A percentile compares a stretch with the other conserved stretches of the same genome.
phyloP scores from a whole-genome alignment of 2,113 vertebrate genomes.

The Panthera uncia region DNA sequence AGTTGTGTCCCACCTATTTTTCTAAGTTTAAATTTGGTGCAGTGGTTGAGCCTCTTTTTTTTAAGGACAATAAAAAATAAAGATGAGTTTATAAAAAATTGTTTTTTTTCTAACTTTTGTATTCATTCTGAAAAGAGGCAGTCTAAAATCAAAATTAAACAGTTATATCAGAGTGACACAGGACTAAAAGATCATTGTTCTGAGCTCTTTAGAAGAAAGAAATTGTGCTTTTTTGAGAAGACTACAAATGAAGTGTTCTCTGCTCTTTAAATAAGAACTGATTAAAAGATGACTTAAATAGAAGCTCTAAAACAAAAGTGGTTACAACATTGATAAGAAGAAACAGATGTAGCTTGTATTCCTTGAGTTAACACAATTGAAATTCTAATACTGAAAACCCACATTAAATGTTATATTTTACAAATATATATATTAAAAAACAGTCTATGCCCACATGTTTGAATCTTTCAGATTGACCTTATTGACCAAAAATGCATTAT shows the following conservation, averaged over 20 bases:
- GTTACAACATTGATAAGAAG: neutral
- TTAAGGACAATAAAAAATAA: neutral
- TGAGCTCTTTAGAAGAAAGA: neutral
- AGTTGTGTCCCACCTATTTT: neutral
- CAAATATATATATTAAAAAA: neutral
- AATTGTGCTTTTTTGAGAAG: neutral
- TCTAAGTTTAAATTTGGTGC: neutral
- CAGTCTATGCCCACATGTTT: neutral
- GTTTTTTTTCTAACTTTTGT: neutral
- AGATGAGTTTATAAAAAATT: neutral
- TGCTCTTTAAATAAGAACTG: neutral
- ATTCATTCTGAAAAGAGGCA: neutral
- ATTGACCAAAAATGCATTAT: neutral
- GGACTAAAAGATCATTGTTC: neutral
- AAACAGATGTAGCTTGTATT: neutral
- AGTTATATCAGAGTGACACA: neutral
- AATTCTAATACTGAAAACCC: neutral
- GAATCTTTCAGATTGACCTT: neutral
- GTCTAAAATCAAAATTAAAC: neutral
- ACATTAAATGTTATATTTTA: neutral
- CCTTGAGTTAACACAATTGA: neutral
- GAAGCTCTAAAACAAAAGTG: neutral
- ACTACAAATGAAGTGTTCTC: neutral
- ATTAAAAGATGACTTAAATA: neutral
- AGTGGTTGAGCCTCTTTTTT: neutral